phyloP scores from a whole-genome alignment of 2,113 vertebrate species.

The Lagopus muta region DNA sequence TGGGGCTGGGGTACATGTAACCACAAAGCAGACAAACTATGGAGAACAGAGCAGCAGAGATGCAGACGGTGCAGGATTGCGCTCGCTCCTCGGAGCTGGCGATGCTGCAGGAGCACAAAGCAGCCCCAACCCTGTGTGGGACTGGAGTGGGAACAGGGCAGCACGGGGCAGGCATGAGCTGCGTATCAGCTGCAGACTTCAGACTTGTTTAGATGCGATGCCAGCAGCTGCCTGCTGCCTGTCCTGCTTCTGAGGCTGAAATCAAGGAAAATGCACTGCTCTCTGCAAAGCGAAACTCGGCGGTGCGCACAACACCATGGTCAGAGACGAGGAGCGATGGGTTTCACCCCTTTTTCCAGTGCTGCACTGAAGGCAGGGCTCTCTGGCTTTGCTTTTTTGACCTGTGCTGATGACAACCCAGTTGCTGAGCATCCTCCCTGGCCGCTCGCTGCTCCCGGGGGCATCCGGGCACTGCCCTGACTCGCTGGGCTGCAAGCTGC shows the following conservation, averaged over 20 bases:
- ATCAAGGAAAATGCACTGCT: neutral
- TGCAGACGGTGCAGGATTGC: neutral
- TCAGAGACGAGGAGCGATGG: neutral
- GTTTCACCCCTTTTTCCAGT: neutral
- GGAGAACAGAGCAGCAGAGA: neutral
- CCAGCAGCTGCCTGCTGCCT: neutral
- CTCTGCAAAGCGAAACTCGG: neutral
- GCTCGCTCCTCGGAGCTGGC: neutral
- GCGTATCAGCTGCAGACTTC: neutral
- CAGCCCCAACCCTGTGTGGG: neutral
- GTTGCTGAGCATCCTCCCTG: fast-evolving
- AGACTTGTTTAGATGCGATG: neutral
- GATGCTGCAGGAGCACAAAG: neutral
- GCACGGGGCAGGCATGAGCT: neutral
- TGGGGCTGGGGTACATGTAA: neutral
- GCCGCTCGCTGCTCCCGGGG: neutral
- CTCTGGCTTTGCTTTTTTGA: neutral
- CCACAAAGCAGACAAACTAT: no score
- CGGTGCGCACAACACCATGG: neutral
- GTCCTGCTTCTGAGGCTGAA: neutral
- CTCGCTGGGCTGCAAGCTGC: constrained; percentile 71
- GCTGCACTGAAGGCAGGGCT: neutral
- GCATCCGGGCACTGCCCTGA: neutral
- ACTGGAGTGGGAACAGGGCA: neutral
- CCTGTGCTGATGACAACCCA: neutral